phyloP scores from a whole-genome alignment of 2,888 invertebrate genomes.

The Hanleya hanleyi region DNA sequence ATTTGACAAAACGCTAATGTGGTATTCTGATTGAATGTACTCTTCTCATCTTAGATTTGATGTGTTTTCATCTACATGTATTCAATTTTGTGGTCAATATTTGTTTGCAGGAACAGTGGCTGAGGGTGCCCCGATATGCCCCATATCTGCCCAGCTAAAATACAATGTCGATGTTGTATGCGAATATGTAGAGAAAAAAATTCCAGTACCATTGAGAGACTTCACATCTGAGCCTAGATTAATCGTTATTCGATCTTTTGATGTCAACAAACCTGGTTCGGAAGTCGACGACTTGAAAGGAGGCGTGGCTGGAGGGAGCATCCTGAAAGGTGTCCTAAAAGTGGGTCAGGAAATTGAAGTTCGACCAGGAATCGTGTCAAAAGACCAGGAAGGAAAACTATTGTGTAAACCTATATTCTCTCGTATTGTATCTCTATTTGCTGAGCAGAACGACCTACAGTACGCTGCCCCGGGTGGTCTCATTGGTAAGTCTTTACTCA shows the following conservation, averaged over 20 bases:
- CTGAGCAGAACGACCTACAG: slow-evolving; percentile 97
- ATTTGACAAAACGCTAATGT: too few relatives aligned
- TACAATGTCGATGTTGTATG: slow-evolving; percentile 99
- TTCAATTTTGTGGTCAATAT: slow-evolving; percentile 13
- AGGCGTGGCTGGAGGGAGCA: slow-evolving; percentile 99
- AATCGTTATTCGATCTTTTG: slow-evolving; percentile 91
- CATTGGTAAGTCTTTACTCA: slow-evolving; percentile 86
- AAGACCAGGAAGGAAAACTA: slow-evolving; percentile 95
- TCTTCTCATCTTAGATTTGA: neutral
- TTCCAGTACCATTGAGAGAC: slow-evolving; percentile 96
- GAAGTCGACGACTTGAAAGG: slow-evolving; percentile 98
- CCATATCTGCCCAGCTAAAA: slow-evolving; percentile 99
- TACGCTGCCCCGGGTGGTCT: slow-evolving; percentile 99
- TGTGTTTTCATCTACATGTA: neutral
- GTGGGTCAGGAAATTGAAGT: slow-evolving; percentile 99
- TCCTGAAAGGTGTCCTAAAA: slow-evolving; percentile 80
- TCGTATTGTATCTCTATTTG: slow-evolving; percentile 95
- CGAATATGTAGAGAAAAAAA: slow-evolving; percentile 98
- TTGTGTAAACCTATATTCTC: slow-evolving; percentile 98
- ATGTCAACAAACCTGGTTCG: slow-evolving; percentile 99
- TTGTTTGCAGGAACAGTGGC: slow-evolving; percentile 91
- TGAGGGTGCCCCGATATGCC: slow-evolving; percentile 98
- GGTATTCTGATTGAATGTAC: too few relatives aligned
- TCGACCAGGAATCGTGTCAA: slow-evolving; percentile 97
- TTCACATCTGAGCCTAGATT: slow-evolving; percentile 95